Evolutionary conservation across 2,888 invertebrate species (phyloP), one percentile per base, ranked within the genome.

Genomic region (Ariolimax columbianus): DNA sequence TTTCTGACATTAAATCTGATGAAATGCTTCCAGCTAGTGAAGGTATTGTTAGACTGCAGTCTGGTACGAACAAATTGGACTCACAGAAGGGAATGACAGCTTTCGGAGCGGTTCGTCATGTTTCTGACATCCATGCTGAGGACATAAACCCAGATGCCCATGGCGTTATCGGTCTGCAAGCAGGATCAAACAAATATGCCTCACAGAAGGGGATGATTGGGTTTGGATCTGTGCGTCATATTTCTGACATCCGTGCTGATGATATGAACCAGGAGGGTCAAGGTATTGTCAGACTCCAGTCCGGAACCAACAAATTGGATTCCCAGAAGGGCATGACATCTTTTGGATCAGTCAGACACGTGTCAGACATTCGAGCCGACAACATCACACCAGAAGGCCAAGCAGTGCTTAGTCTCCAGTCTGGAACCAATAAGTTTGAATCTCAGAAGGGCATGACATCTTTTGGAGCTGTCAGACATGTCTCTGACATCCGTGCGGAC

Each of bases 401-500:
- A 55, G 90, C 90, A 1, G 88, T 91, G 73, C 90, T 93, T 59
- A 73, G 83, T 0, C 88, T 92, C 11, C 94, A 94, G 88, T 91
- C 92, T n/a, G 94, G 94, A 43, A 91, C 91, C 70, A 94, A 93
- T 88, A 92, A 93, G 88, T 91, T 89, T 66, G 93, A 93, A 40
- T 91, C 91, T 47, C 93, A 93, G 88, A 85, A 90, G 36, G 93
- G 93, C 30, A 94, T 94, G 93, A 51, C 90, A n/a, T 11, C 43
- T 30, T 80, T 89, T 38, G 90, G 90, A 11, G 88, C 90, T 38
- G 89, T 89, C 7, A 89, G 92, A n/a, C 93, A 94, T 87, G 92
- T 93, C 38, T 91, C 93, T 51, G 93, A 94, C 85, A 93, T 93
- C 86, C 86, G 90, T 43, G 91, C 92, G 36, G 94, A 93, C 81